phyloP scores from a whole-genome alignment of 2,888 invertebrate species.

The Dicycla oo region DNA sequence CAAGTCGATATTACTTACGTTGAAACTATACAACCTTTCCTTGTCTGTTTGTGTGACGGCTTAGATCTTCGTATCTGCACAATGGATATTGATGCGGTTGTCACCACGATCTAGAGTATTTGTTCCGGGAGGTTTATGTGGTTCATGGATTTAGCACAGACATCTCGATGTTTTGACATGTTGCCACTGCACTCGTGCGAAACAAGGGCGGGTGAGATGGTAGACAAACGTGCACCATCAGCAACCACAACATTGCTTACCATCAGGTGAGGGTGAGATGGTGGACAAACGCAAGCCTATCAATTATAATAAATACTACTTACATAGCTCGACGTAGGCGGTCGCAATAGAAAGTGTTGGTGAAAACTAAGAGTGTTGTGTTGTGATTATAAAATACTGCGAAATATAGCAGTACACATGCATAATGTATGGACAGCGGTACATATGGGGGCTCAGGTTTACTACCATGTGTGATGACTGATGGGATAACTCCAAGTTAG shows the following conservation, averaged over 20 bases:
- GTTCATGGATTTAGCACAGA: neutral
- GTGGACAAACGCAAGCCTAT: neutral
- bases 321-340: neutral
- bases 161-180: neutral
- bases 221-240: no score
- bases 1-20: neutral
- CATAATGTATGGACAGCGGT: constrained; percentile 18
- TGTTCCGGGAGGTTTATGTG: neutral
- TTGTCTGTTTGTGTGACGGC: neutral
- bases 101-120: neutral
- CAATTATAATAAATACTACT: neutral
- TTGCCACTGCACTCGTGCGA: neutral
- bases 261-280: neutral
- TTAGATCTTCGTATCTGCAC: neutral
- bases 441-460: neutral
- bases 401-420: constrained; percentile 18
- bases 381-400: constrained; percentile 4
- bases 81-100: neutral
- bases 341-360: constrained; percentile 30
- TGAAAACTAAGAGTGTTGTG: constrained; percentile 22
- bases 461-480: neutral
- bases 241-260: no score
- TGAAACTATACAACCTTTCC: neutral
- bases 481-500: neutral
- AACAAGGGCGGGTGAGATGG: no score